Evolutionary conservation across 2,888 invertebrate species (phyloP), one percentile per base, ranked within the genome.

Genomic region (Pachymerium ferrugineum): DNA sequence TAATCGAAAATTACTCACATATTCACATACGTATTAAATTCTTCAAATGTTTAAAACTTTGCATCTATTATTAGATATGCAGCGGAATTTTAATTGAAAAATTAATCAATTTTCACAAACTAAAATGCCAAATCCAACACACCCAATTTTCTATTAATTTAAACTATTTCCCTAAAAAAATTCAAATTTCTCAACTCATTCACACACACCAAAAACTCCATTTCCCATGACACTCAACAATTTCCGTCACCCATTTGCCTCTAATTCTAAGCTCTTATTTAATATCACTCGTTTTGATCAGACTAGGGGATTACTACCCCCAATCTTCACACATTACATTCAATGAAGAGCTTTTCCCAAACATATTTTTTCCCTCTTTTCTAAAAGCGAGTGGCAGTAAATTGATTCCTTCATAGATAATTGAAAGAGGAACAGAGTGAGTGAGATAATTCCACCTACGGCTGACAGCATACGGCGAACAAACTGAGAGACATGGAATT

Each of bases 261-360:
- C 16, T 38, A 38, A 38, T 38, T 38, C 38, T 38, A 38, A 38
- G 38, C 38, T 16, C 38, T 3, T 12, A 12, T 38, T 38, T 38
- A n/a, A n/a, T n/a, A 38, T 47, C 47, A 22, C 6, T 22, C 47
- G 22, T 47, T 47, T 47, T 47, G 47, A 47, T 47, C 22, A 8
- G 22, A 22, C 16, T 19, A 4, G 16, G 47, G 22, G 47, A 47
- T 47, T 47, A 47, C 47, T 16, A 47, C 14, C 47, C n/a, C 47
- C 47, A 47, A 47, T 54, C 54, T 54, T 54, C 54, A 14, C 54
- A 54, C 54, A 54, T 54, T 54, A 54, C 54, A 54, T 54, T 54
- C 54, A 25, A 14, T 54, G 54, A 54, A 25, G 54, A 54, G 54
- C 25, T 54, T 54, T 54, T 54, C 54, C 54, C 54, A 54, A 54